Percentiles rank a stretch among this genome's conserved stretches.
phyloP scores from a whole-genome alignment of 2,113 vertebrate genomes.

The Cynoglossus semilaevis region DNA sequence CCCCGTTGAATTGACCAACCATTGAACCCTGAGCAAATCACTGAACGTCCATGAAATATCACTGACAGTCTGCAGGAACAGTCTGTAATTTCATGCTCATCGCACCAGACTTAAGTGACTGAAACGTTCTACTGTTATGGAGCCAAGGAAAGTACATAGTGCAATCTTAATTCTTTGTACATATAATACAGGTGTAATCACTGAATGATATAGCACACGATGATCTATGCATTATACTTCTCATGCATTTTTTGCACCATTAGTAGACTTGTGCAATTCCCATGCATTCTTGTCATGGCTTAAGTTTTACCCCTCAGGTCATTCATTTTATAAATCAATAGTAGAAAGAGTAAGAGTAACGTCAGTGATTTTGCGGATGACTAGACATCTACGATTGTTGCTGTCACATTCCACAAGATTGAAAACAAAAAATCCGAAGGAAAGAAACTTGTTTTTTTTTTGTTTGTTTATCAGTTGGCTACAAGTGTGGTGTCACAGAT shows the following conservation, averaged over 20 bases:
- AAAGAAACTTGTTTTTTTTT: no score
- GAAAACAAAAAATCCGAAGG: no score
- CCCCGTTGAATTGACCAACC: constrained; percentile 40
- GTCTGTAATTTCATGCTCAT: constrained; percentile 20
- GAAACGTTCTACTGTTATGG: constrained; percentile 21
- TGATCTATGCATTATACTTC: constrained; percentile 71
- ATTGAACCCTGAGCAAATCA: constrained; percentile 44
- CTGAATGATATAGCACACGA: constrained; percentile 68
- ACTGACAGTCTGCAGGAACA: constrained; percentile 41
- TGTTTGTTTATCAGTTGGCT: no score
- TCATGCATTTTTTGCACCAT: constrained; percentile 69
- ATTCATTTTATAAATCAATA: constrained; percentile 26
- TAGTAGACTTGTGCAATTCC: constrained; percentile 39
- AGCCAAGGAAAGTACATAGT: constrained; percentile 30
- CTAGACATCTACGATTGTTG: no score
- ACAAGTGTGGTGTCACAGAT: constrained; percentile 23
- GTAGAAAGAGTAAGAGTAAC: not conserved
- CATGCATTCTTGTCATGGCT: constrained; percentile 13
- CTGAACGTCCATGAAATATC: constrained; percentile 27
- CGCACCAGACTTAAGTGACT: constrained; percentile 21
- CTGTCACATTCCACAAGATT: no score
- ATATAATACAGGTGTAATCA: constrained; percentile 43
- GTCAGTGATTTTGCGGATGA: no score
- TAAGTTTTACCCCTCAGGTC: constrained; percentile 46
- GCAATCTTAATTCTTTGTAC: constrained; percentile 37